Evolutionary conservation across 2,797 vertebrate species (phyloP), one percentile per base, ranked within the genome.

Genomic region (Sebastes matsubarae): DNA sequence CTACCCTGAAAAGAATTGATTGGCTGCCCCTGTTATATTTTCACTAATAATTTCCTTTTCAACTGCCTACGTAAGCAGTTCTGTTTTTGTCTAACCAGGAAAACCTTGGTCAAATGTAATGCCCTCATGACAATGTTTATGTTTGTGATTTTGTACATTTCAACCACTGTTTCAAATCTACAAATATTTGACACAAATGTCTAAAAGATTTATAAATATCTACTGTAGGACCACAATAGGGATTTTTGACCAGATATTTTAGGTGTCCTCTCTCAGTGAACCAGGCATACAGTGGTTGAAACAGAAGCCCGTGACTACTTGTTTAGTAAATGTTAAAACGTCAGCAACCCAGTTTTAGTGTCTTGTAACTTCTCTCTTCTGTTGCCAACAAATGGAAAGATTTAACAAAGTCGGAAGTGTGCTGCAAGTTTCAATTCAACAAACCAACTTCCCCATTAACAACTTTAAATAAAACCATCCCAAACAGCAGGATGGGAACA

Each of bases 341-440:
- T 13, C 74, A 85, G 25, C 4, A 22, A 46, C 66, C 14, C 68
- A 66, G 16, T 80, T 58, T 54, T 12, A 25, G 9, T 54, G 68
- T 87, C n/a, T 58, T 0, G 24, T 27, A 69, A 88, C 88, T 89
- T 93, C 86, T 83, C 68, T 82, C 59, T 82, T 87, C 18, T 79
- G 67, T 77, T 71, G 59, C 73, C 11, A 58, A 42, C 59, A 38
- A 80, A 81, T 85, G 84, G 87, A 93, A 92, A 92, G 20, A 88
- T n/a, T 88, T 72, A 75, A 74, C 61, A 81, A 63, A 66, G 60
- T 34, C 5, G 3, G 73, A 81, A 69, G 20, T 79, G 18, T 24
- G 30, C 4, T 29, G 58, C 75, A 81, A 89, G 91, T 92, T 94
- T 92, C 92, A 63, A 32, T 90, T 93, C 89, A 81, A 55, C 86